Percentiles rank a stretch among this genome's conserved stretches.
Evolutionary conservation across 35 echinoderm and acorn worm genomes (phyloP).

Genomic region (Amphiura filiformis): DNA sequence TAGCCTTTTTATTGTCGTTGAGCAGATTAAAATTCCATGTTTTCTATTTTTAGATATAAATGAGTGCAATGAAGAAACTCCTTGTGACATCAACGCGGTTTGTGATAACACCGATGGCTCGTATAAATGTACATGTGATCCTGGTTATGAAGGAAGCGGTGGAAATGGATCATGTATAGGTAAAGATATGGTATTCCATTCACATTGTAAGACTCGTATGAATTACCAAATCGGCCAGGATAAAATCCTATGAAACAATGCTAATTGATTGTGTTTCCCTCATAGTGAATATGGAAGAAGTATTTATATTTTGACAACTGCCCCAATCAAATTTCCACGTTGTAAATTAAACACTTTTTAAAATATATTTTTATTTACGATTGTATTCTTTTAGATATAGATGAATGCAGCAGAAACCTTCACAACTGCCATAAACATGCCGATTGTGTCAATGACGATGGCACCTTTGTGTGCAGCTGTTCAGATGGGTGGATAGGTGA

Average conservation of each 20-base stretch:
- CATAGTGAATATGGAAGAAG: too few species aligned
- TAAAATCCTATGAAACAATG: too few species aligned
- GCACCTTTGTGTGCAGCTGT: background rate
- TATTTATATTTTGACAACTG: too few species aligned
- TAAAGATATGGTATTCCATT: too few species aligned
- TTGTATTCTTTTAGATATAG: background rate
- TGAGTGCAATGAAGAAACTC: background rate
- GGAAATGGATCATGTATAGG: background rate
- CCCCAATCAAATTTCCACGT: too few species aligned
- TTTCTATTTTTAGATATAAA: background rate
- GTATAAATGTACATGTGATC: background rate
- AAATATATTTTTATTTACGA: too few species aligned
- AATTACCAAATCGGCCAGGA: too few species aligned
- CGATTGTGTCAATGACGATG: background rate
- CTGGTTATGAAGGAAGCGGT: background rate
- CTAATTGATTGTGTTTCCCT: too few species aligned
- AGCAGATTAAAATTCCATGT: too few species aligned
- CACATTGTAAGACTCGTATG: too few species aligned
- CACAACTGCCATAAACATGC: constrained; percentile 7
- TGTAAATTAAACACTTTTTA: too few species aligned
- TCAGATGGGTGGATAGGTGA: constrained; percentile 23
- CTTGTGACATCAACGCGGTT: background rate
- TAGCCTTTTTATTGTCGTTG: too few species aligned
- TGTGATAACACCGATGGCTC: background rate
- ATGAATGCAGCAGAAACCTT: constrained; percentile 5